Percentiles rank a stretch among this genome's conserved stretches.
phyloP scores from a whole-genome alignment of 2,797 vertebrate species.

The Sebastolobus altivelis region DNA sequence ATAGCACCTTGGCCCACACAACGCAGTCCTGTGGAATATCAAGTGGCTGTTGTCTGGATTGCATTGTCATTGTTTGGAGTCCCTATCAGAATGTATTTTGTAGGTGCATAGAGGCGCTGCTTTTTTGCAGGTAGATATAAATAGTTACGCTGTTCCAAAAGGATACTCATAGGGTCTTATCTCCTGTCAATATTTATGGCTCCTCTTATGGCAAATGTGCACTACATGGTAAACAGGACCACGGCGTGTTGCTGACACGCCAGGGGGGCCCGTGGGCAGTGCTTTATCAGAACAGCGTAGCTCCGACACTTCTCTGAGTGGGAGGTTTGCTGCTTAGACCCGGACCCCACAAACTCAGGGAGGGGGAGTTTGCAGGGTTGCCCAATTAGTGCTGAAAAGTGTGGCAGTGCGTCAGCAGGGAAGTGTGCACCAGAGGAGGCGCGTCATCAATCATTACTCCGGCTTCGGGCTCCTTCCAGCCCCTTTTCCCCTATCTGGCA shows the following conservation, averaged over 20 bases:
- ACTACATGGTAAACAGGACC: constrained; percentile 51
- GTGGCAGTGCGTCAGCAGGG: constrained; percentile 84
- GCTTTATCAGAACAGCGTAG: constrained; percentile 72
- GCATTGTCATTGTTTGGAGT: constrained; percentile 62
- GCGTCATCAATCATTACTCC: constrained; percentile 88
- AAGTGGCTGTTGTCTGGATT: constrained; percentile 57
- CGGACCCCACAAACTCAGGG: constrained; percentile 62
- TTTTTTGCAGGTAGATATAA: constrained; percentile 27
- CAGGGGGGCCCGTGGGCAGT: constrained; percentile 33
- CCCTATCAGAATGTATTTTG: constrained; percentile 42
- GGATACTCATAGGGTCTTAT: constrained; percentile 37
- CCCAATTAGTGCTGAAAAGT: constrained; percentile 88
- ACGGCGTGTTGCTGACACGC: constrained; percentile 42
- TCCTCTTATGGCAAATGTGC: constrained; percentile 52
- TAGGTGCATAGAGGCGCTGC: background rate
- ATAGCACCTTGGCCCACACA: constrained; percentile 45
- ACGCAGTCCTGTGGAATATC: constrained; percentile 51
- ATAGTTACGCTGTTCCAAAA: constrained; percentile 30
- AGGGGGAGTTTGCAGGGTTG: constrained; percentile 80
- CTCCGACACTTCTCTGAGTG: constrained; percentile 65
- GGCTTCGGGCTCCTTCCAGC: constrained; percentile 77
- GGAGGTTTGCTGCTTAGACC: constrained; percentile 76
- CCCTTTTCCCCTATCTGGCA: constrained; percentile 65
- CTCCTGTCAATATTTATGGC: constrained; percentile 44
- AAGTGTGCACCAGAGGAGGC: constrained; percentile 83